phyloP scores from a whole-genome alignment of 2,888 invertebrate species.

The Calliphora vomitoria region DNA sequence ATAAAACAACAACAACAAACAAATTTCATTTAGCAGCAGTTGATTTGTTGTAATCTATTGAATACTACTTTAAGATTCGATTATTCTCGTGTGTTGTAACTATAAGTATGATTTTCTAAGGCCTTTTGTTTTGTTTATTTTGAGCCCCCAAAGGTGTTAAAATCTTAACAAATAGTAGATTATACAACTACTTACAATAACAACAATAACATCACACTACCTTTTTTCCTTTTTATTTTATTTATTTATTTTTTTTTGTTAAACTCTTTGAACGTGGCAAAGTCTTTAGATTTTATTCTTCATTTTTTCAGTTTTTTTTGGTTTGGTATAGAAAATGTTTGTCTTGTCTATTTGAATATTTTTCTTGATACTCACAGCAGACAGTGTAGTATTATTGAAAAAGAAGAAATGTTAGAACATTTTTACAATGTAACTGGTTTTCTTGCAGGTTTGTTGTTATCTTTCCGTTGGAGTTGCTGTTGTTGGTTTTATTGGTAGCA shows the following conservation, averaged over 20 bases:
- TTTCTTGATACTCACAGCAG: neutral
- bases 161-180: slow-evolving; percentile 52
- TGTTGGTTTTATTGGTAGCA: slow-evolving; percentile 19
- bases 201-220: neutral
- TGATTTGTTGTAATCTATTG: neutral
- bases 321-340: slow-evolving; percentile 6
- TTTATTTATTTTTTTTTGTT: neutral
- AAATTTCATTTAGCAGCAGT: neutral
- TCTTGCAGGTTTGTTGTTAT: slow-evolving; percentile 11
- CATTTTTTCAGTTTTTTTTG: neutral
- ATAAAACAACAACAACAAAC: neutral
- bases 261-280: slow-evolving; percentile 10
- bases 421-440: slow-evolving; percentile 59
- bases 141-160: slow-evolving; percentile 36
- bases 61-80: slow-evolving; percentile 1
- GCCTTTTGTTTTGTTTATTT: slow-evolving; percentile 8
- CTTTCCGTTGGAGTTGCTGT: neutral
- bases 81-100: neutral
- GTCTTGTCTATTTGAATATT: slow-evolving; percentile 35
- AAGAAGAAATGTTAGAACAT: slow-evolving; percentile 27
- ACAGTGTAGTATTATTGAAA: neutral
- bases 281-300: neutral
- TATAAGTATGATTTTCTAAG: neutral
- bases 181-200: slow-evolving; percentile 22
- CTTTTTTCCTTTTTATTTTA: neutral